Evolutionary conservation across 2,113 vertebrate species (phyloP).

Genomic region (Eubucco bourcierii): DNA sequence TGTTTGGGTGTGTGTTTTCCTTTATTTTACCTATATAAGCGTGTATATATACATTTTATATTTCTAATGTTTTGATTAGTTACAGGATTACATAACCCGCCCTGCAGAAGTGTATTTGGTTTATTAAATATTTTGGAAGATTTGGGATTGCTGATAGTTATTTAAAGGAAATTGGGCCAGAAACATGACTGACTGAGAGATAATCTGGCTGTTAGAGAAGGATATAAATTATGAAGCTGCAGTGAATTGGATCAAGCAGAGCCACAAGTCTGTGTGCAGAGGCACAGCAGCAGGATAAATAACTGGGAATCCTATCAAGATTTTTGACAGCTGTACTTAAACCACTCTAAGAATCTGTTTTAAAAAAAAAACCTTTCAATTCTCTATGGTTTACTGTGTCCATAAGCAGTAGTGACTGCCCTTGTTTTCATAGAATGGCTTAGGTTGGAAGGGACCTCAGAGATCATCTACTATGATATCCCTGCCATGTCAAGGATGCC

Average conservation of each 20-base stretch:
- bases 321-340: neutral
- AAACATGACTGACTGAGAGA: neutral
- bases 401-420: neutral
- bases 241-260: neutral
- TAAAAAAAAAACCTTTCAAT: neutral
- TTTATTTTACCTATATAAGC: neutral
- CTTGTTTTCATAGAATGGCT: neutral
- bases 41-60: neutral
- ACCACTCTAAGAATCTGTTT: neutral
- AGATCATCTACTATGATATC: no score
- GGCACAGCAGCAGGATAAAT: conserved; percentile 13
- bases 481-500: no score
- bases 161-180: conserved; percentile 24
- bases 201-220: neutral
- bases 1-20: neutral
- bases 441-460: no score
- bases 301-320: neutral
- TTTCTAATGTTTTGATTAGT: conserved; percentile 10
- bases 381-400: neutral
- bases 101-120: neutral
- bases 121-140: conserved; percentile 37
- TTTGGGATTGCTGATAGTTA: neutral
- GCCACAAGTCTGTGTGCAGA: neutral
- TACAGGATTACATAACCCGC: conserved; percentile 13
- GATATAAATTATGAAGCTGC: neutral